These are phyloP conservation scores for Auanema freiburgensis DNA, from an alignment of 2,888 invertebrate genomes.

Conservation along the genomic window DNA sequence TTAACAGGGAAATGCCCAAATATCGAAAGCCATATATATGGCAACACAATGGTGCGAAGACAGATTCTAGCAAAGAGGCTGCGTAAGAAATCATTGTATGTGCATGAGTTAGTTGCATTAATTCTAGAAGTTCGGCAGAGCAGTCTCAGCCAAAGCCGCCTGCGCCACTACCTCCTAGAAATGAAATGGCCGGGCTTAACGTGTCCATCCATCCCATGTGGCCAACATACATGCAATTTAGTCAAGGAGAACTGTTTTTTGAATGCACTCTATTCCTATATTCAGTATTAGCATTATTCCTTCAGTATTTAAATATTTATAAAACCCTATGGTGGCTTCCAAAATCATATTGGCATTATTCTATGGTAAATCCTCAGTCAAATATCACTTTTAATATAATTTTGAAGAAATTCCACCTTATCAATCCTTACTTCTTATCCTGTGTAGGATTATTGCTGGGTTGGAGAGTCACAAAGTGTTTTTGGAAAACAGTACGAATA, in stretches of 20 bases:
- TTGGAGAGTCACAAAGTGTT: slow-evolving; percentile 76
- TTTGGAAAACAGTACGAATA: slow-evolving; percentile 67
- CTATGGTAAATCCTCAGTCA: slow-evolving; percentile 75
- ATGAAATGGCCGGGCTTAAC: slow-evolving; percentile 27
- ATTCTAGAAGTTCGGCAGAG: too few species aligned
- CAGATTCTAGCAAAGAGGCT: not conserved
- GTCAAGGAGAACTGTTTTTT: slow-evolving; percentile 77
- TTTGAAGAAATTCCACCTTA: slow-evolving; percentile 85
- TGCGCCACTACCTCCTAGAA: not conserved
- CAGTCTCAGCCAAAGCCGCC: slow-evolving; percentile 1
- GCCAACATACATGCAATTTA: slow-evolving; percentile 41
- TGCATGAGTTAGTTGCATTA: too few species aligned
- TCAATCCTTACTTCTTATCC: slow-evolving; percentile 83
- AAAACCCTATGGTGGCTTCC: slow-evolving; percentile 96
- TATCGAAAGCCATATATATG: not conserved
- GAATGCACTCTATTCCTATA: slow-evolving; percentile 83
- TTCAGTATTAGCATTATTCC: slow-evolving; percentile 76
- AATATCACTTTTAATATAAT: not conserved
- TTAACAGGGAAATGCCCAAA: slow-evolving; percentile 7
- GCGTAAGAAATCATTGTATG: too few species aligned
- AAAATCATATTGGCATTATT: slow-evolving; percentile 83
- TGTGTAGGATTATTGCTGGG: slow-evolving; percentile 82
- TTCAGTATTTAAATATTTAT: slow-evolving; percentile 92
- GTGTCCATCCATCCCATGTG: slow-evolving; percentile 45
- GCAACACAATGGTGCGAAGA: not conserved